A percentile compares a stretch with the other conserved stretches of the same genome.
Conservation (phyloP, 2,888 invertebrate genomes). For the Steinernema hermaphroditum region DNA sequence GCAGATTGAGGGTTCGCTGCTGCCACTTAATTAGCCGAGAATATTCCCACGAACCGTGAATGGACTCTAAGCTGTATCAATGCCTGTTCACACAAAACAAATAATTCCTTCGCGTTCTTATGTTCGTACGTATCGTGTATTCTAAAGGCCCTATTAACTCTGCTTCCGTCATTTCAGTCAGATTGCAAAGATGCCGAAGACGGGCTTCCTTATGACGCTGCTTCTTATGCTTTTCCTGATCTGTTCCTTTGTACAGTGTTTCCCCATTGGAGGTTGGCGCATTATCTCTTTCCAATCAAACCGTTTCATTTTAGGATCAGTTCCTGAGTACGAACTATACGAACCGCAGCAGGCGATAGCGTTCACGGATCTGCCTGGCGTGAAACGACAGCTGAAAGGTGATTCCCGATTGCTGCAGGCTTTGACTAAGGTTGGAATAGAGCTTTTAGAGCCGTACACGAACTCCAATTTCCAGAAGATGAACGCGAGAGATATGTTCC, state of each 20-base stretch:
- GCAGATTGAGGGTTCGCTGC: too few species aligned
- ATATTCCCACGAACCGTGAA: background rate
- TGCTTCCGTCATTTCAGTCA: background rate
- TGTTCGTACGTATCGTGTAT: background rate
- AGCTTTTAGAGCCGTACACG: constrained; percentile 21
- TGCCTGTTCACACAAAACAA: too few species aligned
- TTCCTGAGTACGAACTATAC: constrained; percentile 1
- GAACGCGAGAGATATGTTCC: background rate
- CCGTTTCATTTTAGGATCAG: background rate
- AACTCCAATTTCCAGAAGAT: constrained; percentile 1
- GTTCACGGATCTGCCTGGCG: background rate
- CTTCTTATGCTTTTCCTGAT: background rate
- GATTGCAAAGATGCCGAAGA: background rate
- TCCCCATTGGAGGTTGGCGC: background rate
- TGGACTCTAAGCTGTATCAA: too few species aligned
- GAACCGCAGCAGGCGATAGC: background rate
- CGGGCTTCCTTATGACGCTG: constrained; percentile 1
- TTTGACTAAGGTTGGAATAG: background rate
- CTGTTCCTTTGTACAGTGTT: background rate
- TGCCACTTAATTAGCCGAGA: too few species aligned
- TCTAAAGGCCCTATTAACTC: background rate
- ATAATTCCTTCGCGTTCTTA: too few species aligned
- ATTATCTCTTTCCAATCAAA: background rate
- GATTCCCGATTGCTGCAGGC: background rate
- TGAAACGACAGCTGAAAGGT: constrained; percentile 10